Evolutionary conservation across 2,113 vertebrate genomes (phyloP).

Genomic region (Ornithorhynchus anatinus): DNA sequence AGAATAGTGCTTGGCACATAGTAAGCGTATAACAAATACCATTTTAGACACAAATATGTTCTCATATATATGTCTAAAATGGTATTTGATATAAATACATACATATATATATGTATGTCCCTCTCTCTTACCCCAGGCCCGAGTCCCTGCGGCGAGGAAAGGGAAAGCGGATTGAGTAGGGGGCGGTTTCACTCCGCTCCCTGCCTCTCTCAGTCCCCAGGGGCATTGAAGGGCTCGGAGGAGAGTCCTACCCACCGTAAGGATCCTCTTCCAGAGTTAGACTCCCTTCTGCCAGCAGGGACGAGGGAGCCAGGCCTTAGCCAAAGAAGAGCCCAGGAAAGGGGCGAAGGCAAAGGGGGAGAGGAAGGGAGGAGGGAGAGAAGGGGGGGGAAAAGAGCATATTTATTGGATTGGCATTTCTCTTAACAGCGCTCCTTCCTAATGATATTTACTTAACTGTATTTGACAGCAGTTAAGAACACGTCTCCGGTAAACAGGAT

Average conservation of each 20-base stretch:
- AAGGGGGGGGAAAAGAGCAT: slow-evolving; percentile 55
- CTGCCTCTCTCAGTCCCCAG: neutral
- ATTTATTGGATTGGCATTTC: slow-evolving; percentile 73
- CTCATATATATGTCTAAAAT: too few species aligned
- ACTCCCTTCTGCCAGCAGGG: too few species aligned
- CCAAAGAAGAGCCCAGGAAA: too few species aligned
- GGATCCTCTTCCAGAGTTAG: neutral
- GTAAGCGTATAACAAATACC: too few species aligned
- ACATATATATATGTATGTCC: too few species aligned
- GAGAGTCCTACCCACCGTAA: neutral
- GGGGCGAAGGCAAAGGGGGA: neutral
- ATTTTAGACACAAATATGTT: too few species aligned
- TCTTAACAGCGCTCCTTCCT: slow-evolving; percentile 72
- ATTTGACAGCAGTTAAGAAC: slow-evolving; percentile 82
- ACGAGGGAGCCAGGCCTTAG: too few species aligned
- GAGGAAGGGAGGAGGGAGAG: slow-evolving; percentile 5
- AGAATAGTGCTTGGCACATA: too few species aligned
- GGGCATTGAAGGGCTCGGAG: neutral
- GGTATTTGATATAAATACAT: too few species aligned
- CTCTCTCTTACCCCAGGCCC: neutral
- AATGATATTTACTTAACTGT: slow-evolving; percentile 80
- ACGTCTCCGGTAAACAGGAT: slow-evolving; percentile 80
- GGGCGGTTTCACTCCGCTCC: too few species aligned
- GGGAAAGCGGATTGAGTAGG: too few species aligned
- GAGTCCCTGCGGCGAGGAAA: neutral